These are phyloP conservation scores for Paedocypris micromegethes DNA, from an alignment of 2,797 vertebrate species.

Conservation along the genomic window DNA sequence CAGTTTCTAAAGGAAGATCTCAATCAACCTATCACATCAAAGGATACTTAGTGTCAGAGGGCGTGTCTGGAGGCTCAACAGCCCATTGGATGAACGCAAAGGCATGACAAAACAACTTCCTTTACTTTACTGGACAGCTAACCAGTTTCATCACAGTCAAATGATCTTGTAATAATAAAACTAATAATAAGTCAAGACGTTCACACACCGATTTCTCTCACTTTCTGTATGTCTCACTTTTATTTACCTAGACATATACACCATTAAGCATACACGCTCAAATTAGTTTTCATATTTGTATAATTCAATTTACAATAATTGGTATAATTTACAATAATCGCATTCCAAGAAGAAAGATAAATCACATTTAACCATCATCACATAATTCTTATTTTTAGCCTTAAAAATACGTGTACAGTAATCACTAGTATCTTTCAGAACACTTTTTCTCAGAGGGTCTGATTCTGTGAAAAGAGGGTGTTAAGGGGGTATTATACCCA, in stretches of 20 bases:
- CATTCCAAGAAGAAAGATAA: too few relatives aligned
- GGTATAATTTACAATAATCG: too few relatives aligned
- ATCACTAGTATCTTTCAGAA: neutral
- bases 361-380: too few relatives aligned
- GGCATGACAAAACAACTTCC: slow-evolving; percentile 15
- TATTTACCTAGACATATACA: too few relatives aligned
- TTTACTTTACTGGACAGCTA: slow-evolving; percentile 39
- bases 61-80: slow-evolving; percentile 39
- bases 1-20: neutral
- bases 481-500: slow-evolving; percentile 20
- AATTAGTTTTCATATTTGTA: too few relatives aligned
- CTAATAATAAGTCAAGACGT: slow-evolving; percentile 22
- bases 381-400: too few relatives aligned
- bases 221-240: neutral
- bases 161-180: slow-evolving; percentile 33
- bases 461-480: slow-evolving; percentile 24
- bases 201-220: neutral
- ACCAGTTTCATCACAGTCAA: slow-evolving; percentile 45
- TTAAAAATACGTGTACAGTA: too few relatives aligned
- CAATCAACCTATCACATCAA: slow-evolving; percentile 48
- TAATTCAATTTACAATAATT: too few relatives aligned
- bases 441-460: slow-evolving; percentile 10
- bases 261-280: too few relatives aligned
- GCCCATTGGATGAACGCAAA: slow-evolving; percentile 53
- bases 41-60: slow-evolving; percentile 22